Evolutionary conservation across 2,113 vertebrate genomes (phyloP).

Genomic region (Malurus melanocephalus): DNA sequence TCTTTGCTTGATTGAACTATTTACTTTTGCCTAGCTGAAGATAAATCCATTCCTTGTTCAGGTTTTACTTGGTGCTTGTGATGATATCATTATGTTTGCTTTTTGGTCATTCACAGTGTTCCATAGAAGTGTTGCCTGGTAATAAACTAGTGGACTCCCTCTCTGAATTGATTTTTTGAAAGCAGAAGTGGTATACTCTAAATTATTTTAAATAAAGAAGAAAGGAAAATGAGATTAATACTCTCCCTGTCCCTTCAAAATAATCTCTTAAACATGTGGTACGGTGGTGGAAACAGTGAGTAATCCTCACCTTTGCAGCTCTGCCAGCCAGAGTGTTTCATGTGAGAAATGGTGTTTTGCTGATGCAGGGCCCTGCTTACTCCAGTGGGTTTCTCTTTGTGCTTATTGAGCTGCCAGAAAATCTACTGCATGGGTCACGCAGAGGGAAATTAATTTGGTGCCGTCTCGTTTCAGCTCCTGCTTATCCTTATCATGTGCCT

Average conservation of each 20-base stretch:
- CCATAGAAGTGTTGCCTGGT: background rate
- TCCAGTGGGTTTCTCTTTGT: constrained; percentile 11
- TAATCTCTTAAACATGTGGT: background rate
- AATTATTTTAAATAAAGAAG: background rate
- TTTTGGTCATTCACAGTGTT: background rate
- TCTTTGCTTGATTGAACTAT: background rate
- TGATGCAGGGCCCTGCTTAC: constrained; percentile 11
- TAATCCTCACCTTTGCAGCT: background rate
- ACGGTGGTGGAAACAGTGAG: background rate
- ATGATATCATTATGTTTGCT: background rate
- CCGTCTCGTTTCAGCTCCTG: background rate
- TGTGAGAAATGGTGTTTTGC: constrained; percentile 11
- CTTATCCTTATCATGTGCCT: constrained; percentile 44
- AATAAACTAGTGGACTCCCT: background rate
- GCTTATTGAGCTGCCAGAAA: constrained; percentile 1
- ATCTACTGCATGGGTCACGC: constrained; percentile 7
- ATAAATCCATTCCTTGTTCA: background rate
- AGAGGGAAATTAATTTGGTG: constrained; percentile 15
- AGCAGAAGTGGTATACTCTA: background rate
- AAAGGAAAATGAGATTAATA: background rate
- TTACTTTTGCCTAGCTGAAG: background rate
- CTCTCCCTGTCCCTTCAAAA: background rate
- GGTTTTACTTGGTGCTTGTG: background rate
- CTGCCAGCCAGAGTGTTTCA: background rate
- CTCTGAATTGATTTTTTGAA: background rate